Evolutionary conservation across 92 coral and sea anemone genomes (phyloP).

Genomic region (Zoanthus sociatus): DNA sequence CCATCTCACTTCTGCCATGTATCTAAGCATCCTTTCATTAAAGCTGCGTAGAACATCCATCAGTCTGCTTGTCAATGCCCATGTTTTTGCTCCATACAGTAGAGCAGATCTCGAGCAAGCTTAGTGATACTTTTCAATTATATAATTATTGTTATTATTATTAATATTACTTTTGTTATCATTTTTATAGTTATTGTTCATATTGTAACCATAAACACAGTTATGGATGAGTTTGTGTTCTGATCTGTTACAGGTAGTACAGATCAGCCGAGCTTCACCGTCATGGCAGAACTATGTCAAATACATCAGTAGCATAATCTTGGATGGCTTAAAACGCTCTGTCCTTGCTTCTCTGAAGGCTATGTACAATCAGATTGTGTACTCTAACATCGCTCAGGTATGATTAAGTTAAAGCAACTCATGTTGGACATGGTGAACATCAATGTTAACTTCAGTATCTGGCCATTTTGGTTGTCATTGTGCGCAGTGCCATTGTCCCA

Average conservation of each 20-base stretch:
- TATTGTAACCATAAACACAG: neutral
- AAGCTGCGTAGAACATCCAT: too few species aligned
- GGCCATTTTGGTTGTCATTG: too few species aligned
- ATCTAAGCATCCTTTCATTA: too few species aligned
- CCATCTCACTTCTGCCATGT: too few species aligned
- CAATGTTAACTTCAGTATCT: too few species aligned
- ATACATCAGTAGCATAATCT: conserved; percentile 83
- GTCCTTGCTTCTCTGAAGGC: conserved; percentile 84
- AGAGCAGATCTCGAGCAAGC: too few species aligned
- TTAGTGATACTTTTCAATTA: too few species aligned
- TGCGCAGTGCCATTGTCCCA: too few species aligned
- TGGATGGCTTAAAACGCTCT: conserved; percentile 84
- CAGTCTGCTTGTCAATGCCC: too few species aligned
- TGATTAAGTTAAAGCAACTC: neutral
- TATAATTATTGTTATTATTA: neutral
- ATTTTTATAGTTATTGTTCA: neutral
- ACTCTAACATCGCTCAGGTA: conserved; percentile 83
- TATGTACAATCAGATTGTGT: conserved; percentile 91
- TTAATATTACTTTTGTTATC: neutral
- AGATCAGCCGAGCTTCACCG: conserved; percentile 98
- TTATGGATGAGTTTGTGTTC: neutral
- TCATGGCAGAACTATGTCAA: conserved; percentile 98
- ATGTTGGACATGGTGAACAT: neutral
- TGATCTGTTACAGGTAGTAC: conserved; percentile 79
- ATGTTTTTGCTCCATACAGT: too few species aligned